These are phyloP conservation scores for Pholis gunnellus DNA, from an alignment of 2,113 vertebrate species.

Conservation along the genomic window DNA sequence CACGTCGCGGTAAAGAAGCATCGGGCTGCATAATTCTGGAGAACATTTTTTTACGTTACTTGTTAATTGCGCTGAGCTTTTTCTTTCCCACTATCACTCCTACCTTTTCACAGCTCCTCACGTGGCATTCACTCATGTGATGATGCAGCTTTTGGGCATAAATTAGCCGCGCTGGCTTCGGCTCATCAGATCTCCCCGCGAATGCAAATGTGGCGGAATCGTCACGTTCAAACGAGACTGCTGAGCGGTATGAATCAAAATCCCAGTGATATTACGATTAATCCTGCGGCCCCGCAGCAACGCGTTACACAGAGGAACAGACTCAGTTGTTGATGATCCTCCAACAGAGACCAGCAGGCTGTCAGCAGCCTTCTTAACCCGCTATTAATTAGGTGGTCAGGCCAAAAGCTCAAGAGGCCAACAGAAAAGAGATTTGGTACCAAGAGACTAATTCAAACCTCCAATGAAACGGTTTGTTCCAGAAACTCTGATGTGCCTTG, in stretches of 20 bases:
- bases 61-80: neutral
- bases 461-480: neutral
- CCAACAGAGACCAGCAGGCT: constrained; percentile 9
- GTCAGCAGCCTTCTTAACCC: neutral
- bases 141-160: constrained; percentile 23
- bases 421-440: neutral
- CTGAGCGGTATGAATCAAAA: constrained; percentile 24
- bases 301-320: neutral
- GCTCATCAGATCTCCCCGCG: constrained; percentile 15
- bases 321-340: neutral
- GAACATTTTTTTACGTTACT: neutral
- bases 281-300: constrained; percentile 12
- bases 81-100: neutral
- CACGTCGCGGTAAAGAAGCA: neutral
- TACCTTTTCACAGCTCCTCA: constrained; percentile 2
- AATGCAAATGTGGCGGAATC: constrained; percentile 26
- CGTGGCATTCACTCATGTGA: constrained; percentile 19
- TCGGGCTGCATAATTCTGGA: neutral
- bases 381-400: constrained; percentile 12
- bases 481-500: neutral
- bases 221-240: constrained; percentile 8
- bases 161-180: constrained; percentile 13
- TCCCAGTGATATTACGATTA: constrained; percentile 2
- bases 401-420: constrained; percentile 2
- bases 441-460: neutral